Evolutionary conservation across 2,797 vertebrate genomes (phyloP), one percentile per base, ranked within the genome.

Genomic region (Stomatorhinus walkeri): DNA sequence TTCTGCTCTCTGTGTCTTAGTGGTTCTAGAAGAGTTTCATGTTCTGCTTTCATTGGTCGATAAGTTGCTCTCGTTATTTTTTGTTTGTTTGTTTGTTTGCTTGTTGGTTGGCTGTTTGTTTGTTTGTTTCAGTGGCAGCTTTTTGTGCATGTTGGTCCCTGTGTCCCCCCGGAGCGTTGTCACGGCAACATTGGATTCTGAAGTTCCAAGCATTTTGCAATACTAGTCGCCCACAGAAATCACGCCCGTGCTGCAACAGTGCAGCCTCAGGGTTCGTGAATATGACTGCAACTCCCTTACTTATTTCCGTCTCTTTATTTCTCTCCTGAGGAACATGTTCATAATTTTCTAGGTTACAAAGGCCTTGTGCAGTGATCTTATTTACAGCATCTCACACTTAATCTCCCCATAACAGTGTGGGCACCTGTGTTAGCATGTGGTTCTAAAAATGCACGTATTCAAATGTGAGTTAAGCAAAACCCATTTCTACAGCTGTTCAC

Each of bases 41-140:
- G 94, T 95, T 92, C 94, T 94, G 94, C 95, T 95, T 95, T 94
- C 91, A 90, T 92, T 94, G 94, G 95, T 93, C 93, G 93, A 95
- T 95, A 56, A 86, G 59, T 88, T 84, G 76, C 46, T 64, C 22
- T 84, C 24, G 52, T 48, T 88, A 19, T 85, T 56, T 6, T 49
- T 54, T 36, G 32, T 79, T 79, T 68, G 61, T 40, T 76, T 76
- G 84, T 46, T 36, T 68, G 52, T 88, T 52, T 83, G 87, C n/a
- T 88, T 64, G 52, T 88, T 32, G 54, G 54, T 59, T n/a, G 49
- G 51, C 89, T 52, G 87, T 22, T 88, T 81, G 52, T 88, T 46
- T 87, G 56, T 48, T 24, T 54, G 85, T 85, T 54, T 52, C 84
- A 36, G 51, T 32, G 24, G 51, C 48, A 54, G 84, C 19, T 86